Evolutionary conservation across 2,888 invertebrate genomes (phyloP), one percentile per base, ranked within the genome.

Genomic region (Elmis aenea): DNA sequence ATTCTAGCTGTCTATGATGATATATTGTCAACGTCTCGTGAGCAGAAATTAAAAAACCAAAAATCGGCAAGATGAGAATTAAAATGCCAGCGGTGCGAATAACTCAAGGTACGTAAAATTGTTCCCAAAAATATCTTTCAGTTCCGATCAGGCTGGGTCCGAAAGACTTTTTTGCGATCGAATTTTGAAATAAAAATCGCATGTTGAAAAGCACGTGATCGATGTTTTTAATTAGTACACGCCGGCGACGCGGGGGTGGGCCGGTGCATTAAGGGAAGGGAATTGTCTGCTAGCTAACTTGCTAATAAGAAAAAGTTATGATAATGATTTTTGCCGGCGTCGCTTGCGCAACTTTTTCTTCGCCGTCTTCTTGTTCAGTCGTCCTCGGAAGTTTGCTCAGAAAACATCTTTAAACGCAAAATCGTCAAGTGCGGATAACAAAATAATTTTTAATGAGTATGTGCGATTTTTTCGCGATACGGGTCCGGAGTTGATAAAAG

Each of bases 21-120:
- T n/a, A n/a, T n/a, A n/a, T n/a, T n/a, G n/a, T n/a, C n/a, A n/a
- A n/a, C n/a, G n/a, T n/a, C n/a, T n/a, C n/a, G n/a, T n/a, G n/a
- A n/a, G n/a, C n/a, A n/a, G n/a, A n/a, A n/a, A n/a, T n/a, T n/a
- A n/a, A n/a, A n/a, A n/a, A n/a, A n/a, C n/a, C n/a, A n/a, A n/a
- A n/a, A 28, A 35, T 13, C 29, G 61, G 51, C 85, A 90, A 83
- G 81, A 91, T 91, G 91, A 86, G 91, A 88, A 91, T 90, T 79
- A 91, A 91, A 83, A 91, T 90, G 90, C 91, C 90, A 74, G 91
- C 91, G 72, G 89, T 90, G 76, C 84, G 90, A 77, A 91, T 91
- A 80, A 89, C 90, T 76, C 90, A 91, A 89, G 91, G 91, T 90
- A 76, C 81, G 81, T 70, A 33, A n/a, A n/a, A n/a, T n/a, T n/a